Evolutionary conservation across 2,113 vertebrate genomes (phyloP).

Genomic region (Melozone crissalis): DNA sequence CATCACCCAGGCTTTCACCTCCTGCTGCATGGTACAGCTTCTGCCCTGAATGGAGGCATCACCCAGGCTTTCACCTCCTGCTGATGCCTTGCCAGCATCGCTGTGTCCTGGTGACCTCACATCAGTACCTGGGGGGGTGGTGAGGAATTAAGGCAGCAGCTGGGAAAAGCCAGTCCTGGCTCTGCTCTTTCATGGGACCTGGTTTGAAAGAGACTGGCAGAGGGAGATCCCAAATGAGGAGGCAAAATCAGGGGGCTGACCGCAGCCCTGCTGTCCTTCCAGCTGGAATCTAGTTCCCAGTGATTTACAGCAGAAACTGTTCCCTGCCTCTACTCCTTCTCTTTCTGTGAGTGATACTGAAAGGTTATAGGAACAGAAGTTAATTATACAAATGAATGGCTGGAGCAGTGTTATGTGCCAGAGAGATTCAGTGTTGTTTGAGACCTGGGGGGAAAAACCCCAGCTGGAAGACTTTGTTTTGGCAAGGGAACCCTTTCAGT

Average conservation of each 20-base stretch:
- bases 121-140: not conserved
- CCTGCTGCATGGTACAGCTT: not conserved
- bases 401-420: not conserved
- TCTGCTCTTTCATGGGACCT: rapidly evolving
- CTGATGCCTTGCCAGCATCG: rapidly evolving
- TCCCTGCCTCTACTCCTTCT: not conserved
- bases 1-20: not conserved
- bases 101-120: not conserved
- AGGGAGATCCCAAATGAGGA: not conserved
- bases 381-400: not conserved
- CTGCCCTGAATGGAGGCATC: not conserved
- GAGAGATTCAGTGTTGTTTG: not conserved
- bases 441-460: not conserved
- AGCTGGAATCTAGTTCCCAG: rapidly evolving
- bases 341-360: rapidly evolving
- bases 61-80: not conserved
- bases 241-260: not conserved
- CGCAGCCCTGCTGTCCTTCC: not conserved
- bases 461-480: not conserved
- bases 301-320: not conserved
- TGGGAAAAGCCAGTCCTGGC: not conserved
- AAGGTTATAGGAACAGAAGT: not conserved
- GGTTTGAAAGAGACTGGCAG: not conserved
- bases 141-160: not conserved
- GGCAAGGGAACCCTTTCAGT: not conserved